Percentiles rank a stretch among this genome's conserved stretches.
These are phyloP conservation scores for Chiloscyllium punctatum DNA, from an alignment of 2,797 vertebrate genomes.

Conservation along the genomic window DNA sequence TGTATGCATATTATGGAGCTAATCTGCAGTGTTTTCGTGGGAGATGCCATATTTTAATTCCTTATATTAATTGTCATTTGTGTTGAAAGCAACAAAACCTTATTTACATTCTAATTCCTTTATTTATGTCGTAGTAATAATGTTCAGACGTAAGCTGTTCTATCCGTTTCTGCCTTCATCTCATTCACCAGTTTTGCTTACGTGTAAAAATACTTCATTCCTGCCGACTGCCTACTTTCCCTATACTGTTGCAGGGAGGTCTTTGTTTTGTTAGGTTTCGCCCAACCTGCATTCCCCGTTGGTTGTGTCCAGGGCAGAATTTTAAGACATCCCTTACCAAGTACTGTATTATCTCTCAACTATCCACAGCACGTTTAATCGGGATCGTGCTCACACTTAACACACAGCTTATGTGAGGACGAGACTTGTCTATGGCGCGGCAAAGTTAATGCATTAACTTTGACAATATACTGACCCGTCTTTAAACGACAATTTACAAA, in stretches of 20 bases:
- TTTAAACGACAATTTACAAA: background rate
- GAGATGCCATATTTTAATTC: too few species aligned
- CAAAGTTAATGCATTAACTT: background rate
- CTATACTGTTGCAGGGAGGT: too few species aligned
- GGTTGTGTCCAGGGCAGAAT: background rate
- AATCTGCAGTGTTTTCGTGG: too few species aligned
- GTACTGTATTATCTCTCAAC: background rate
- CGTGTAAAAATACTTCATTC: background rate
- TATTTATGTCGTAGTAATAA: too few species aligned
- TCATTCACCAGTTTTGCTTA: too few species aligned
- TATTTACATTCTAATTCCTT: too few species aligned
- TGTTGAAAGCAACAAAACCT: too few species aligned
- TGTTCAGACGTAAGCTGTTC: too few species aligned
- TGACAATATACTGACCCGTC: background rate
- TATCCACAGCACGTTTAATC: background rate
- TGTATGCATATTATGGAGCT: too few species aligned
- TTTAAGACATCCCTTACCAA: background rate
- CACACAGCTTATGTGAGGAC: background rate
- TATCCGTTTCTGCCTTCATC: background rate
- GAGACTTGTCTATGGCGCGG: fast-evolving
- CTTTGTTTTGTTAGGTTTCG: background rate
- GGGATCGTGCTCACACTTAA: background rate
- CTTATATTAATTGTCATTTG: too few species aligned
- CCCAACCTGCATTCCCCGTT: too few species aligned
- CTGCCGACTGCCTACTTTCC: background rate